A percentile compares a stretch with the other conserved stretches of the same genome.
phyloP scores from a whole-genome alignment of 2,888 invertebrate genomes.

The Venusia cambrica region DNA sequence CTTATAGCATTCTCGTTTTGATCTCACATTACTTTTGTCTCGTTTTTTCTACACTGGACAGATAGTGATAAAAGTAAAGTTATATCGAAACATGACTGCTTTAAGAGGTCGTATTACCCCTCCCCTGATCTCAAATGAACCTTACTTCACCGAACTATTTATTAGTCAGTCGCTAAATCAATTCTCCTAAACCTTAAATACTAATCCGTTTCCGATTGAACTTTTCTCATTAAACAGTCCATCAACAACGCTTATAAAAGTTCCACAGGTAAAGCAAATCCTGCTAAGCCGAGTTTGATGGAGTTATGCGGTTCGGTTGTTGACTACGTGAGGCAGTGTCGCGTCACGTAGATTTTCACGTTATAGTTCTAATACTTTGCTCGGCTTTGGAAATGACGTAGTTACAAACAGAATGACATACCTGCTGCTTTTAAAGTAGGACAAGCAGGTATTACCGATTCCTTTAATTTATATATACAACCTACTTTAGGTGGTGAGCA shows the following conservation, averaged over 20 bases:
- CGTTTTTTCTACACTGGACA: too few species aligned
- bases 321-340: slow-evolving; percentile 23
- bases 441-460: too few species aligned
- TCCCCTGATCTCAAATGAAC: too few species aligned
- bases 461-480: too few species aligned
- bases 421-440: too few species aligned
- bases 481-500: too few species aligned
- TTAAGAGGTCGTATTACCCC: too few species aligned
- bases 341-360: slow-evolving; percentile 16
- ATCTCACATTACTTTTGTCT: too few species aligned
- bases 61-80: too few species aligned
- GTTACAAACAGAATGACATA: neutral
- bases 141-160: slow-evolving; percentile 1
- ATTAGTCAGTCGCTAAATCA: too few species aligned
- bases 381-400: neutral
- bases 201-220: slow-evolving; percentile 9
- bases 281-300: slow-evolving; percentile 42
- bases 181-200: slow-evolving; percentile 2
- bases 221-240: slow-evolving; percentile 17
- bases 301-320: slow-evolving; percentile 32
- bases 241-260: slow-evolving; percentile 15
- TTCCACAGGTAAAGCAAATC: slow-evolving; percentile 31
- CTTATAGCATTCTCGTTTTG: too few species aligned
- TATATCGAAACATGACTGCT: too few species aligned
- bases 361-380: slow-evolving; percentile 8